Percentiles rank a stretch among this genome's conserved stretches.
Conservation (phyloP, 1,140 invertebrate species). For the Aphis craccivora region DNA sequence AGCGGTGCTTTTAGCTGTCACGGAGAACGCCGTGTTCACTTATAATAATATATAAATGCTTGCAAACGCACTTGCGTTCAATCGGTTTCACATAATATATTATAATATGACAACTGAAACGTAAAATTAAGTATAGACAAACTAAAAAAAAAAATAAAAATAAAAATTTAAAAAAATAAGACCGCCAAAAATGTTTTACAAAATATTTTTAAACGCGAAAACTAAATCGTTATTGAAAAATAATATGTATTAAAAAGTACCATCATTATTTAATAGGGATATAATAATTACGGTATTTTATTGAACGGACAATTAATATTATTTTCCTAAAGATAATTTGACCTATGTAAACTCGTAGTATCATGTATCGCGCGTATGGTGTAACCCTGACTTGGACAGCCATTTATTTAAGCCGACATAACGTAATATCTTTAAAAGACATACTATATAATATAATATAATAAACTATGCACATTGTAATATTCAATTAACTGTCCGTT, state of each 20-base stretch:
- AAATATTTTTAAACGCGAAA: neutral
- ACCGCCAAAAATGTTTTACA: neutral
- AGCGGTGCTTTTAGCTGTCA: constrained; percentile 9
- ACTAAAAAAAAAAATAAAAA: no score
- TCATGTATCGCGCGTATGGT: neutral
- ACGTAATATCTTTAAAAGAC: neutral
- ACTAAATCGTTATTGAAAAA: neutral
- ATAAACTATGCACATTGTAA: neutral
- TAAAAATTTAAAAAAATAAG: neutral
- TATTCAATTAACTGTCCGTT: neutral
- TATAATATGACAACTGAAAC: neutral
- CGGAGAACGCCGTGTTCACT: neutral
- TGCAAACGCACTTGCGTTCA: neutral
- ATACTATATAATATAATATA: neutral
- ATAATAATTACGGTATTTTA: neutral
- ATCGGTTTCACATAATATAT: constrained; percentile 5
- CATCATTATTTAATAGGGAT: neutral
- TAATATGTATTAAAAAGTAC: neutral
- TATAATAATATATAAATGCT: neutral
- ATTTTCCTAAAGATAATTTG: neutral
- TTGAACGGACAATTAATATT: neutral
- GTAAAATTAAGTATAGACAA: neutral
- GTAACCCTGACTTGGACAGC: neutral
- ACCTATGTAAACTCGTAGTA: neutral
- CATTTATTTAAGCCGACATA: neutral